Evolutionary conservation across 2,113 vertebrate species (phyloP).

Genomic region (Acrocephalus arundinaceus): DNA sequence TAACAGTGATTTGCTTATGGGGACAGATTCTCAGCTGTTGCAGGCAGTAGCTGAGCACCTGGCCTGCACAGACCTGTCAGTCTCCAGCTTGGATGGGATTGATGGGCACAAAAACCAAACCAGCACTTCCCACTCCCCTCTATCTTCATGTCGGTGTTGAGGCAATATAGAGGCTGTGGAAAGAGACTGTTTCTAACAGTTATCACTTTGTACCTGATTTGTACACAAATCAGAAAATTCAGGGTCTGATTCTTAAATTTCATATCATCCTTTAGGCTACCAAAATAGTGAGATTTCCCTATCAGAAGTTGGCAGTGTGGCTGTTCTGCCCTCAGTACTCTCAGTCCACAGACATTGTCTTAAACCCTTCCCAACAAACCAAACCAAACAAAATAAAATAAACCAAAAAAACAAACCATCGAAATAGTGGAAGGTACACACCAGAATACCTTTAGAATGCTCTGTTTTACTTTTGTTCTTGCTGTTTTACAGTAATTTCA

Average conservation of each 20-base stretch:
- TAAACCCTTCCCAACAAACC: not conserved
- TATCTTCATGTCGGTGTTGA: not conserved
- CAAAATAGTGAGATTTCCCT: not conserved
- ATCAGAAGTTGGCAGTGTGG: not conserved
- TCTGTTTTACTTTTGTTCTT: not conserved
- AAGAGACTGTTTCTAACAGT: not conserved
- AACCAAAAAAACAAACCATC: not conserved
- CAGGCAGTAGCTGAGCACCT: not conserved
- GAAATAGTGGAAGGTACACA: not conserved
- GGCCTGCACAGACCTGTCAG: not conserved
- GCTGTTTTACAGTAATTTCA: not conserved
- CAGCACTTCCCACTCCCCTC: not conserved
- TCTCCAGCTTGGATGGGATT: not conserved
- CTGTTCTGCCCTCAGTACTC: not conserved
- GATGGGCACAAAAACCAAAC: not conserved
- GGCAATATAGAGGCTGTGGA: not conserved
- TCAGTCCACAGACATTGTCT: not conserved
- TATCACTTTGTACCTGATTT: not conserved
- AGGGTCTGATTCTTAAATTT: not conserved
- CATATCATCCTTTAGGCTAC: not conserved
- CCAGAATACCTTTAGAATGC: not conserved
- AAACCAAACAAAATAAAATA: not conserved
- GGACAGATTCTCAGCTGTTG: conserved; percentile 12
- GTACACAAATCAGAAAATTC: not conserved
- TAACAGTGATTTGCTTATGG: not conserved